Evolutionary conservation across 1,140 invertebrate genomes (phyloP), one percentile per base, ranked within the genome.

Genomic region (Micrasema minimum): DNA sequence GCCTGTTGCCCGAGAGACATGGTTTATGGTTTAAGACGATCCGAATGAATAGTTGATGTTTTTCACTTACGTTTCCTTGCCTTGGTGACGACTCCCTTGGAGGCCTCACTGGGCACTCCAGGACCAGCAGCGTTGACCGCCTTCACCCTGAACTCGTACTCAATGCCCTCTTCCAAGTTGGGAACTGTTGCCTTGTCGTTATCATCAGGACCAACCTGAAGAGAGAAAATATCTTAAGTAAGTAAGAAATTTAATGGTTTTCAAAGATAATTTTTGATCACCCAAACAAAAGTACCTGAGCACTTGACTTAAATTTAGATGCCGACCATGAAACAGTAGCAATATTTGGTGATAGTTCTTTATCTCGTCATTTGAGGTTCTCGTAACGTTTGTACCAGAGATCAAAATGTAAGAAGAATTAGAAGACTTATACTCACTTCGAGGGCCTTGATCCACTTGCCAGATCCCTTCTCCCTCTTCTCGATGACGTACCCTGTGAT

Each of bases 401-500:
- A n/a, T n/a, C n/a, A n/a, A n/a, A n/a, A n/a, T n/a, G n/a, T n/a
- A n/a, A n/a, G n/a, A n/a, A n/a, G n/a, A n/a, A n/a, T n/a, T n/a
- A n/a, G n/a, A n/a, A n/a, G n/a, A n/a, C n/a, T n/a, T n/a, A 31
- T 7, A 31, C 46, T 48, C 18, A 92, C 87, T 83, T 96, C 94
- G 45, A 88, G 88, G 66, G 93, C 93, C 78, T 96, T 95, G 48
- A 92, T 88, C 95, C 96, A 94, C 79, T 91, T 90, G 65, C 92
- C 87, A 76, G 89, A 88, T 78, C 94, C 93, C 77, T 96, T 96
- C 79, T 97, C 94, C 45, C 92, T 89, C 85, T 97, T 98, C 82
- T 99, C 96, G 76, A 99, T 91, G 50, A 97, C 85, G 78, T 99
- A 99, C 48, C 93, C 93, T 72, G 92, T 94, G 82, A 99, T 93